Percentiles rank a stretch among this genome's conserved stretches.
Evolutionary conservation across 2,797 vertebrate species (phyloP).

Genomic region (Hippoglossus hippoglossus): DNA sequence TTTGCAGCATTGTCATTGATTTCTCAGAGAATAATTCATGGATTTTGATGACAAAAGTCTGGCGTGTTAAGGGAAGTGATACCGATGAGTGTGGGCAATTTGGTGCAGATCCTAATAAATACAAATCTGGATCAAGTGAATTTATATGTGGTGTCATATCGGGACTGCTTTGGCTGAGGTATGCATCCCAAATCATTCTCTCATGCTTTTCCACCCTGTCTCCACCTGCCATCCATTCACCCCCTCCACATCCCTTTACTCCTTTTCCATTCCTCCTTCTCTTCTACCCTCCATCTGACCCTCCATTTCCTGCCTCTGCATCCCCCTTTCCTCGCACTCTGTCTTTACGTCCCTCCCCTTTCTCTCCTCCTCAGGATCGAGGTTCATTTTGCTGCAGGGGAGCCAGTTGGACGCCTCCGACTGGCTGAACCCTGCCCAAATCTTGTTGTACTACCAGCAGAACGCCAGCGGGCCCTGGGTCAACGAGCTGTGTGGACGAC

Average conservation of each 20-base stretch:
- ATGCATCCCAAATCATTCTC: too few species aligned
- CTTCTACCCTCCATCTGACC: neutral
- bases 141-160: too few species aligned
- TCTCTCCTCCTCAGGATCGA: constrained; percentile 87
- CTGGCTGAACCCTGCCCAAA: constrained; percentile 98
- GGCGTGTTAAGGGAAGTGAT: too few species aligned
- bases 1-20: too few species aligned
- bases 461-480: constrained; percentile 98
- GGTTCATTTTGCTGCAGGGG: constrained; percentile 96
- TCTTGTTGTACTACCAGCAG: constrained; percentile 96
- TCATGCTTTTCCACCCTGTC: neutral
- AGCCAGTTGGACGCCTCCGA: constrained; percentile 97
- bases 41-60: too few species aligned
- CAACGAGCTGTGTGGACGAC: constrained; percentile 93
- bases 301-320: neutral
- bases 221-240: neutral
- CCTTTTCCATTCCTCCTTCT: neutral
- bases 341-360: neutral
- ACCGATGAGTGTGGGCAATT: too few species aligned
- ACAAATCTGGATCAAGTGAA: too few species aligned
- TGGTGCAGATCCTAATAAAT: too few species aligned
- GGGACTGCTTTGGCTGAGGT: too few species aligned
- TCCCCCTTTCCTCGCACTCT: neutral
- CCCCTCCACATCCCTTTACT: neutral
- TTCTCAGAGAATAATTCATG: too few species aligned